These are phyloP conservation scores for Pedionomus torquatus DNA, from an alignment of 2,113 vertebrate genomes.

Conservation along the genomic window DNA sequence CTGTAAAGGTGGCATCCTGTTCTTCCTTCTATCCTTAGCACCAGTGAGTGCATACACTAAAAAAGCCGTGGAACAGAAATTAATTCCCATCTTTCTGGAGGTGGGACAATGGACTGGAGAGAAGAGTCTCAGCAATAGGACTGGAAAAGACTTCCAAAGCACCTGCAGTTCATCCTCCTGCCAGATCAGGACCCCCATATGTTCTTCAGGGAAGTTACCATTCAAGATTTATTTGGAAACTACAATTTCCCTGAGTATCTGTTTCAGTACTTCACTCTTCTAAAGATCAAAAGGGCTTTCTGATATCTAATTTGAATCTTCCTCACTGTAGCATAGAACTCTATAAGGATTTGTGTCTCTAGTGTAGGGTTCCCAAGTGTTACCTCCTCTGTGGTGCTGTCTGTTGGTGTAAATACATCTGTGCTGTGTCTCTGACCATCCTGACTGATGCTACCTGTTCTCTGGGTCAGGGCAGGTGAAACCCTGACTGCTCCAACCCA, in stretches of 20 bases:
- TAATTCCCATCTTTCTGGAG: not conserved
- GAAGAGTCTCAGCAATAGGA: not conserved
- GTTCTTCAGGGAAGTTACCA: not conserved
- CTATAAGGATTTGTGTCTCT: not conserved
- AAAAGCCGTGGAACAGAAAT: not conserved
- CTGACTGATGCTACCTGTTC: not conserved
- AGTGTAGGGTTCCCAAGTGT: not conserved
- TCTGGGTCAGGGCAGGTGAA: not conserved
- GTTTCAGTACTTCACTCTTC: not conserved
- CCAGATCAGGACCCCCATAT: not conserved
- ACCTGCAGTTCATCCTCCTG: not conserved
- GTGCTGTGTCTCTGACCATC: not conserved
- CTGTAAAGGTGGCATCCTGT: not conserved
- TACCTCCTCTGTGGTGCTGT: not conserved
- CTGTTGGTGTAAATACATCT: not conserved
- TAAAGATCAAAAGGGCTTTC: not conserved
- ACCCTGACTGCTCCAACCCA: not conserved
- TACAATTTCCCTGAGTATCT: not conserved
- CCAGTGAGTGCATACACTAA: not conserved
- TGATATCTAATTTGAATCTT: not conserved
- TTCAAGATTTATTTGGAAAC: not conserved
- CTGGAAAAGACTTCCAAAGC: not conserved
- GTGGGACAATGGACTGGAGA: not conserved
- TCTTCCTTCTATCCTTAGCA: not conserved
- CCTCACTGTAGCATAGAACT: not conserved